Evolutionary conservation across 2,113 vertebrate genomes (phyloP), one percentile per base, ranked within the genome.

Genomic region (Oxyura jamaicensis): DNA sequence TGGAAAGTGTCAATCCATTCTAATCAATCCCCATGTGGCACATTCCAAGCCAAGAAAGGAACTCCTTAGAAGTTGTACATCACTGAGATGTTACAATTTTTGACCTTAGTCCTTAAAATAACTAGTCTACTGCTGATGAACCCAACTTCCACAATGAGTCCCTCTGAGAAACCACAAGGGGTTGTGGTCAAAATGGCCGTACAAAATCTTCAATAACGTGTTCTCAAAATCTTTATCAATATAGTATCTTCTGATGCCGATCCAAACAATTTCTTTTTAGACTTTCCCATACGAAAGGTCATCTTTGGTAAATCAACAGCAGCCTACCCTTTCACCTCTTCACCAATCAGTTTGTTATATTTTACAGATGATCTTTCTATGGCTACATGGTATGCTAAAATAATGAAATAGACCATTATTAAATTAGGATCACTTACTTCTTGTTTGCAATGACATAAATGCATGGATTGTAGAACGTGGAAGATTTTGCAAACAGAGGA

Each of bases 391-490:
- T 28, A 42, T 4, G 25, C n/a, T 73, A 66, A 79, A 93, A 42
- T 60, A 3, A 65, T 46, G 10, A 60, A 53, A 66, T 8, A 66
- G 31, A 58, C n/a, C 13, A 5, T 3, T 36, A 55, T 8, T 48
- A 48, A 56, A 74, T 83, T 42, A 19, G 6, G 10, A 85, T 39
- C 41, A 96, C 99, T 98, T 97, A 99, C 99, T 99, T 99, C 96
- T 98, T 99, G 98, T 99, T 99, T 91, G 99, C 99, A 73, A 98
- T 93, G 3, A 99, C 99, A 78, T 99, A 99, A 97, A 99, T 99
- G 95, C 99, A 99, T 55, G 99, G 99, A 92, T 99, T 99, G 96
- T 99, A 99, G 96, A 99, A 99, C 0, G 99, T 99, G 92, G 99
- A 99, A 31, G 99, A 99, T 90, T 99, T 99, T 89, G 99, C 99